These are phyloP conservation scores for Formica aserva DNA, from an alignment of 2,888 invertebrate genomes.

Conservation along the genomic window DNA sequence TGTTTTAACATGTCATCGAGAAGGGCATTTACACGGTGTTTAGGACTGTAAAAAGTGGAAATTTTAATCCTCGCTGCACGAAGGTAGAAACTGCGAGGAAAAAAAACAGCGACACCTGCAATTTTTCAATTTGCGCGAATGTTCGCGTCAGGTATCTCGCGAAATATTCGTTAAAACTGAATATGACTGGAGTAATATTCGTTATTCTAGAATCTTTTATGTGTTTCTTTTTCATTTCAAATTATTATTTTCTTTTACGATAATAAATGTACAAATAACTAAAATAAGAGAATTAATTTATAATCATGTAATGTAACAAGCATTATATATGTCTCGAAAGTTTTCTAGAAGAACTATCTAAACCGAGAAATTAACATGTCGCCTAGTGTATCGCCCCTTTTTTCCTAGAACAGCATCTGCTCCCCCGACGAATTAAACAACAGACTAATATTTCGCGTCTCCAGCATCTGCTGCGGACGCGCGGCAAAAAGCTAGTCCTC, in stretches of 20 bases:
- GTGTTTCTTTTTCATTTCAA: neutral
- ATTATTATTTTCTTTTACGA: neutral
- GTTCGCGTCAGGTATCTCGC: too few relatives aligned
- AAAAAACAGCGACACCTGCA: neutral
- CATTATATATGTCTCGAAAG: neutral
- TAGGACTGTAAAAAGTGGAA: conserved; percentile 6
- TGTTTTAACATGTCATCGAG: neutral
- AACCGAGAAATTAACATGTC: conserved; percentile 24
- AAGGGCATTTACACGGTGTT: neutral
- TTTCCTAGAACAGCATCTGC: conserved; percentile 46
- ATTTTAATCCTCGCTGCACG: neutral
- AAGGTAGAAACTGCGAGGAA: neutral
- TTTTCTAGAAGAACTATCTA: conserved; percentile 13
- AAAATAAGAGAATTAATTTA: conserved; percentile 31
- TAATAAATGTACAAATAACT: neutral
- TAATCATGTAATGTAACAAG: conserved; percentile 12
- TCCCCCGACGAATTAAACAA: conserved; percentile 29
- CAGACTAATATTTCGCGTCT: conserved; percentile 47
- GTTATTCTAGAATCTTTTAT: neutral
- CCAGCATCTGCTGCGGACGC: conserved; percentile 32
- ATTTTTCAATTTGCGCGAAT: conserved; percentile 11
- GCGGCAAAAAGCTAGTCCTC: conserved; percentile 35
- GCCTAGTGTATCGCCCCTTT: conserved; percentile 23
- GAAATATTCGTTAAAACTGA: neutral
- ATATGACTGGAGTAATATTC: neutral